These are phyloP conservation scores for Nematostella vectensis DNA, from an alignment of 92 coral and sea anemone genomes.

Conservation along the genomic window DNA sequence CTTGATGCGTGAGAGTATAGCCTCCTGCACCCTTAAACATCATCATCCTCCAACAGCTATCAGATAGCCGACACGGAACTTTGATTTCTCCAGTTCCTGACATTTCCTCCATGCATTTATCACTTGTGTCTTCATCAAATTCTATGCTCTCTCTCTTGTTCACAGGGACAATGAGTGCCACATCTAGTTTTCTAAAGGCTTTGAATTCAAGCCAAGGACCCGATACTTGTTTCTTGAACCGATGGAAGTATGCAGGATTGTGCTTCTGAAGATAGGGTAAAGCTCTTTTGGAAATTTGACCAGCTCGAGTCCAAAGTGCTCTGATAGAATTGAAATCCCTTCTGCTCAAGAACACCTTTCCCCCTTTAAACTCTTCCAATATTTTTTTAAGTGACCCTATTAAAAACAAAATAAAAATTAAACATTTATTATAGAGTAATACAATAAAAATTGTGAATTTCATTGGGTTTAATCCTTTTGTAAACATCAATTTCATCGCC, in stretches of 20 bases:
- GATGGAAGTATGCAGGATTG: constrained; percentile 39
- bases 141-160: constrained; percentile 39
- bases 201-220: constrained; percentile 73
- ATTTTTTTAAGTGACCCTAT: constrained; percentile 57
- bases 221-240: constrained; percentile 49
- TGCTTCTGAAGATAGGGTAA: constrained; percentile 39
- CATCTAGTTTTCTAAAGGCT: constrained; percentile 43
- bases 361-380: constrained; percentile 37
- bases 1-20: constrained; percentile 75
- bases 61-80: constrained; percentile 53
- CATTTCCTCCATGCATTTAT: constrained; percentile 54
- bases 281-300: constrained; percentile 38
- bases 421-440: background rate
- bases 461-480: too few species aligned
- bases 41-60: constrained; percentile 56
- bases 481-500: too few species aligned
- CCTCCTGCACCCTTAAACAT: constrained; percentile 57
- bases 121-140: constrained; percentile 68
- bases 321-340: constrained; percentile 16
- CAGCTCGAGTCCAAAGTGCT: constrained; percentile 38
- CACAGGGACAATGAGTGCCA: constrained; percentile 24
- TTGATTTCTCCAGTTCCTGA: constrained; percentile 42
- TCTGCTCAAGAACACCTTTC: constrained; percentile 30
- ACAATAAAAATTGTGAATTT: too few species aligned
- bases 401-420: background rate